Base-by-base conservation (phyloP, 2,888 invertebrate genomes). In the Camponotus fellah region DNA sequence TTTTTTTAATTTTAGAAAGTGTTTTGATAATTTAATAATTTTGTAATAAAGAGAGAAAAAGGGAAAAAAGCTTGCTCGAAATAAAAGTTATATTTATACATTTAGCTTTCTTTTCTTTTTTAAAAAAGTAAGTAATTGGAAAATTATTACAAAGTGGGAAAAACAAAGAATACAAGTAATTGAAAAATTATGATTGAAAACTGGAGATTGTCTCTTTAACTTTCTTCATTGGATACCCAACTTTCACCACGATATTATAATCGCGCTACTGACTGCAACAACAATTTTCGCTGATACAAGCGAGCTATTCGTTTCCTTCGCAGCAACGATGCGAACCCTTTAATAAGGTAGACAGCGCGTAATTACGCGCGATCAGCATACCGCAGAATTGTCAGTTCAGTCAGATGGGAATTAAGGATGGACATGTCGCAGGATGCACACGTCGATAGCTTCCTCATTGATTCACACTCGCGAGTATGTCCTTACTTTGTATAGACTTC, bases 321-420 rank as follows among this genome's bases (percentile, higher is more conserved):
- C 58, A 49, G 79, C 77, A 79, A 68, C 79, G 43, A 79, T 40
- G 60, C 46, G 46, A 71, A 46, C 71, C 60, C 72, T 79, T 79
- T 79, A 79, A 79, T 79, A 71, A 79, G 71, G 60, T 71, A 79
- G 79, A 79, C 46, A 71, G 72, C 71, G 56, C 79, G 71, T 71
- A 79, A 71, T 79, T 79, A 71, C 79, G 58, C 14, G 46, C 60
- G 60, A 71, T 79, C 71, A 71, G 46, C 60, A 77, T 77, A 76
- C 37, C 32, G 71, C 26, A 14, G 71, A 79, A 79, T 79, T 71
- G 79, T 71, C 60, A 71, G 79, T 49, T 46, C 17, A 34, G 32
- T 46, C 26, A 68, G 40, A 32, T 32, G 17, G 53, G 2, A 79
- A 69, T 79, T 79, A 60, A 79, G 60, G 26, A 60, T 56, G 56